phyloP scores from a whole-genome alignment of 2,797 vertebrate species.

The Mus spretus region DNA sequence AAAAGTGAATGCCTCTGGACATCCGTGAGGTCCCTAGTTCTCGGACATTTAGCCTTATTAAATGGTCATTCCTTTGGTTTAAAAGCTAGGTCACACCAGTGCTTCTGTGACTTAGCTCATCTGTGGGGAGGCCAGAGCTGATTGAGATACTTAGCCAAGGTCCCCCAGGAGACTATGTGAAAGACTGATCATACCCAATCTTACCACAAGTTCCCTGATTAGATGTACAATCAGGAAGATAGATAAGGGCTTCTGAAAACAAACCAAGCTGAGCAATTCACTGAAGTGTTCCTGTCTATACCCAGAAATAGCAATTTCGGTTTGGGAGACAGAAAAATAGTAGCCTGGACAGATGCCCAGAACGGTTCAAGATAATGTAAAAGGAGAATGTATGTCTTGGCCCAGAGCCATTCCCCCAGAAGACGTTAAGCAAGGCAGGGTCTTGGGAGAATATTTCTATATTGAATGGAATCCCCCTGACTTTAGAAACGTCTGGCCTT shows the following conservation, averaged over 20 bases:
- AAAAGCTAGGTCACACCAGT: neutral
- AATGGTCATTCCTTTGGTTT: slow-evolving; percentile 24
- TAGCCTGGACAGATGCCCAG: slow-evolving; percentile 76
- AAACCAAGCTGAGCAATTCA: slow-evolving; percentile 71
- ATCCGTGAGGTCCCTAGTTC: neutral
- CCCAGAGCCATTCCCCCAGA: slow-evolving; percentile 67
- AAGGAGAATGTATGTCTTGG: slow-evolving; percentile 73
- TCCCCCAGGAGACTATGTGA: slow-evolving; percentile 19
- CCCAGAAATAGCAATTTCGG: slow-evolving; percentile 71
- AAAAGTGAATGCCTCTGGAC: slow-evolving; percentile 22
- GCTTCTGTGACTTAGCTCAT: slow-evolving; percentile 2
- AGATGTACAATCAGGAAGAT: slow-evolving; percentile 48
- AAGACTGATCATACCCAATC: slow-evolving; percentile 2
- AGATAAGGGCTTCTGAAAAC: slow-evolving; percentile 67
- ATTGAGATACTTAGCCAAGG: slow-evolving; percentile 18
- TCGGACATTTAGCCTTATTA: slow-evolving; percentile 9
- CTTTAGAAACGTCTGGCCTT: neutral
- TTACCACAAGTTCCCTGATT: slow-evolving; percentile 7
- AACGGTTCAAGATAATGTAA: slow-evolving; percentile 72
- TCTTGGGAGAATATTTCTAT: slow-evolving; percentile 48
- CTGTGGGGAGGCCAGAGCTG: slow-evolving; percentile 1
- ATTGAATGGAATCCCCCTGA: neutral
- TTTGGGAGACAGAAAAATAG: slow-evolving; percentile 70
- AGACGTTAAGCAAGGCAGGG: slow-evolving; percentile 53
- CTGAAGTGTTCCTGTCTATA: neutral